Percentiles rank a stretch among this genome's conserved stretches.
Evolutionary conservation across 2,797 vertebrate species (phyloP).

Genomic region (Nasua narica): DNA sequence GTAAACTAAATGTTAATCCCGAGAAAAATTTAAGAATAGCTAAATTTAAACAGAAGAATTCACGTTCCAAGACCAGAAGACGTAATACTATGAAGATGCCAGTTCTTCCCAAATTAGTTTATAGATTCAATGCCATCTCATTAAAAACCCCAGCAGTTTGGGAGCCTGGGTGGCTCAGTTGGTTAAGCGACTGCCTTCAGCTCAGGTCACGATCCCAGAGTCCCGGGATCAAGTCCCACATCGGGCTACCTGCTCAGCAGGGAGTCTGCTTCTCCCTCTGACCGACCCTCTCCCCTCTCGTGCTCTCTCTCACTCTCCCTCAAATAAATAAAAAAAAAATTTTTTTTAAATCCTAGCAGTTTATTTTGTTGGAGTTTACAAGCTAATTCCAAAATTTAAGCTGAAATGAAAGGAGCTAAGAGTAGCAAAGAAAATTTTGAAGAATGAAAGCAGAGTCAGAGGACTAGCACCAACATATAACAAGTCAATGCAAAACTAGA

Average conservation of each 20-base stretch:
- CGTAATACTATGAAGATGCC: background rate
- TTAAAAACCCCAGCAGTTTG: background rate
- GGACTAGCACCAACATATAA: background rate
- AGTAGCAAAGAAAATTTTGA: background rate
- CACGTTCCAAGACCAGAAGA: background rate
- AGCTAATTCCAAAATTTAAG: background rate
- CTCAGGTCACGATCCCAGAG: no score
- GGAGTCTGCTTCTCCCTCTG: no score
- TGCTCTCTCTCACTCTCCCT: no score
- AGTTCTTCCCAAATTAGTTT: background rate
- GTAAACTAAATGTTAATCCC: background rate
- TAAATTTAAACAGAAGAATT: background rate
- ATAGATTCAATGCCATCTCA: background rate
- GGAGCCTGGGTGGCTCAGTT: no score
- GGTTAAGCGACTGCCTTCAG: no score
- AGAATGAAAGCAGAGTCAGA: background rate
- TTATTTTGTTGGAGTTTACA: background rate
- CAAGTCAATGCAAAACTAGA: background rate
- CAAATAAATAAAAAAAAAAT: no score
- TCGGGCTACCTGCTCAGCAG: no score
- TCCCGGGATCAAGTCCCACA: no score
- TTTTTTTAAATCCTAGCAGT: background rate
- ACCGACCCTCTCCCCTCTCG: no score
- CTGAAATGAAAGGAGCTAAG: background rate
- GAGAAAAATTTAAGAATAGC: background rate